phyloP scores from a whole-genome alignment of 2,797 vertebrate species.

The Ambastaia sidthimunki region DNA sequence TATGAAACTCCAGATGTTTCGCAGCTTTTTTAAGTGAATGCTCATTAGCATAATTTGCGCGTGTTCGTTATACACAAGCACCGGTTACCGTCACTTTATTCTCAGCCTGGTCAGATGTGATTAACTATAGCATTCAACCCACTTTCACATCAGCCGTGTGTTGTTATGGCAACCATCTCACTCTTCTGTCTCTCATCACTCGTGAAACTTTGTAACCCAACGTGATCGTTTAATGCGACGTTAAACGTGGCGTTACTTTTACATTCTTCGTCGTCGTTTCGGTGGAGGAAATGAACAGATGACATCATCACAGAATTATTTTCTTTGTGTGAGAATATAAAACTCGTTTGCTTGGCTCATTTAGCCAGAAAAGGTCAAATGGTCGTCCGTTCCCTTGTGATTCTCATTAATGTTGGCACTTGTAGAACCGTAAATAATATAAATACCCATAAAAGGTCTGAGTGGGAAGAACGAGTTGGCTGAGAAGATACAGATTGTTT shows the following conservation, averaged over 20 bases:
- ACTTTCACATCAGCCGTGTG: background rate
- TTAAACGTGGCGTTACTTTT: background rate
- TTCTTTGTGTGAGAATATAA: background rate
- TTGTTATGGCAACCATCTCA: background rate
- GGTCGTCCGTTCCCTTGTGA: slow-evolving; percentile 1
- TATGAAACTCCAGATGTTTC: background rate
- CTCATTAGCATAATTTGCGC: background rate
- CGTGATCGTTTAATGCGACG: background rate
- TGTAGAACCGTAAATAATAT: slow-evolving; percentile 7
- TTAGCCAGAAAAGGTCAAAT: slow-evolving; percentile 26
- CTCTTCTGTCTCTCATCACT: background rate
- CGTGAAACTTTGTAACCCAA: background rate
- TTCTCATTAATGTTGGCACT: slow-evolving; percentile 10
- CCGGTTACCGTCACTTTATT: background rate
- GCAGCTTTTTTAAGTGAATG: background rate
- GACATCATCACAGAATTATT: slow-evolving; percentile 8
- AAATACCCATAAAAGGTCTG: slow-evolving; percentile 17
- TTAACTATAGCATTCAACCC: too few species aligned
- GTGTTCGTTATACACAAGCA: background rate
- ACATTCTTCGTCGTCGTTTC: background rate
- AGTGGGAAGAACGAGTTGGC: slow-evolving; percentile 35
- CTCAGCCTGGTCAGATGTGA: too few species aligned
- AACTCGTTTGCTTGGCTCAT: slow-evolving; percentile 12
- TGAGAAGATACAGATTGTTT: slow-evolving; percentile 19
- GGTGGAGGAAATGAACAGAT: background rate